Conservation (phyloP, 2,888 invertebrate species). For the Rosalia funebris region DNA sequence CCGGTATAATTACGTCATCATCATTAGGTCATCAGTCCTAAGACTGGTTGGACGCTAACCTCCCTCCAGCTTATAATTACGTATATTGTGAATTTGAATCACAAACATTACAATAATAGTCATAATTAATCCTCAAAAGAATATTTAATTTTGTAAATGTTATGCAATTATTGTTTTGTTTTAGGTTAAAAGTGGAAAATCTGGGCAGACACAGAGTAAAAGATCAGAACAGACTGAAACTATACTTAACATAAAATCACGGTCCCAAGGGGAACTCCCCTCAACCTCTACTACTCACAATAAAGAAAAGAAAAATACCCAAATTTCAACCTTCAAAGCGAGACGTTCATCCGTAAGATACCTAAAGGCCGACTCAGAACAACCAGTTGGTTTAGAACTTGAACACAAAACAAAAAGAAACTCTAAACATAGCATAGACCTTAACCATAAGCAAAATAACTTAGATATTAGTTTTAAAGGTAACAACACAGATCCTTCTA, state of each 20-base stretch:
- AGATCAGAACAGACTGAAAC: slow-evolving; percentile 31
- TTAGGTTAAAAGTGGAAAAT: slow-evolving; percentile 37
- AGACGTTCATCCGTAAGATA: slow-evolving; percentile 38
- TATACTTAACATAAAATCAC: slow-evolving; percentile 41
- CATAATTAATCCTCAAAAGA: no score
- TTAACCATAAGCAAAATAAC: slow-evolving; percentile 39
- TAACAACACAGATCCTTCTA: slow-evolving; percentile 33
- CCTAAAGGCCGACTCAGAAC: slow-evolving; percentile 28
- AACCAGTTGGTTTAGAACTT: slow-evolving; percentile 28
- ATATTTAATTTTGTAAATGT: no score
- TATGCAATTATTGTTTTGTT: no score
- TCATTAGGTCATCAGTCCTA: no score
- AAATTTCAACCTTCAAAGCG: slow-evolving; percentile 34
- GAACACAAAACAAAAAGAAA: slow-evolving; percentile 36
- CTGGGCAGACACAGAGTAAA: slow-evolving; percentile 30
- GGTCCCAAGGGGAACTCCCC: slow-evolving; percentile 47
- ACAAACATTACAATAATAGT: no score
- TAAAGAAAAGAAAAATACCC: slow-evolving; percentile 35
- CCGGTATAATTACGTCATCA: no score
- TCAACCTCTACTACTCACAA: slow-evolving; percentile 42
- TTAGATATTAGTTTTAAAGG: slow-evolving; percentile 33
- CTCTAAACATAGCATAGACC: slow-evolving; percentile 34
- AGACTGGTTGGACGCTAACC: no score
- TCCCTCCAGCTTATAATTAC: no score
- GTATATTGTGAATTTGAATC: no score